phyloP scores from a whole-genome alignment of 2,797 vertebrate species.

The Pempheris klunzingeri region DNA sequence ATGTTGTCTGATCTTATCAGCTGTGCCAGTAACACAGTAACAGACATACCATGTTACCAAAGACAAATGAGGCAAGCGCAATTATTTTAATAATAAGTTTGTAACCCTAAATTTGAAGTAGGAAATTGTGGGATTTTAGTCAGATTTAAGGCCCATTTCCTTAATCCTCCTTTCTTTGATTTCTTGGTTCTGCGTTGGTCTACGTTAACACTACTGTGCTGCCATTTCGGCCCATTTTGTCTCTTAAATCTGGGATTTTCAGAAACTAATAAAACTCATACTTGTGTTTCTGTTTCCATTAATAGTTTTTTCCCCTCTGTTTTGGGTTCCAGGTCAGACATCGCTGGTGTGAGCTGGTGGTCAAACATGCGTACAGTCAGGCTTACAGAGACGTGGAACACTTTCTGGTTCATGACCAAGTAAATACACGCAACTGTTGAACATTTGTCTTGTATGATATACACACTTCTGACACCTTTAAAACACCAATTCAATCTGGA shows the following conservation, averaged over 20 bases:
- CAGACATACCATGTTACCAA: no score
- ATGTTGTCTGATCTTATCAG: background rate
- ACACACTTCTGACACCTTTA: background rate
- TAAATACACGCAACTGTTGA: conserved; percentile 61
- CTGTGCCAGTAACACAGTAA: no score
- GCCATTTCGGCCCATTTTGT: background rate
- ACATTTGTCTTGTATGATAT: background rate
- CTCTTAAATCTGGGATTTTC: background rate
- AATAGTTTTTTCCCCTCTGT: background rate
- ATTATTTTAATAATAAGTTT: background rate
- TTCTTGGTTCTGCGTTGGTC: background rate
- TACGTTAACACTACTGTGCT: background rate
- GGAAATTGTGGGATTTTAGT: background rate
- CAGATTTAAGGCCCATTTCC: background rate
- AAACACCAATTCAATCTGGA: background rate
- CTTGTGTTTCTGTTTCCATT: background rate
- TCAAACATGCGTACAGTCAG: conserved; percentile 88
- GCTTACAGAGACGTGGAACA: conserved; percentile 90
- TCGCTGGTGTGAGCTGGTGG: conserved; percentile 96
- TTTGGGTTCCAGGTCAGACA: conserved; percentile 89
- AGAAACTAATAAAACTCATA: no score
- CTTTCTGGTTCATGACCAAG: conserved; percentile 93
- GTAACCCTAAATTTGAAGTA: no score
- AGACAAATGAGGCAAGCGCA: no score
- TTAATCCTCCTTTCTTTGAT: background rate